Base-by-base conservation (phyloP, 2,888 invertebrate genomes). In the Nemapogon koenigi region DNA sequence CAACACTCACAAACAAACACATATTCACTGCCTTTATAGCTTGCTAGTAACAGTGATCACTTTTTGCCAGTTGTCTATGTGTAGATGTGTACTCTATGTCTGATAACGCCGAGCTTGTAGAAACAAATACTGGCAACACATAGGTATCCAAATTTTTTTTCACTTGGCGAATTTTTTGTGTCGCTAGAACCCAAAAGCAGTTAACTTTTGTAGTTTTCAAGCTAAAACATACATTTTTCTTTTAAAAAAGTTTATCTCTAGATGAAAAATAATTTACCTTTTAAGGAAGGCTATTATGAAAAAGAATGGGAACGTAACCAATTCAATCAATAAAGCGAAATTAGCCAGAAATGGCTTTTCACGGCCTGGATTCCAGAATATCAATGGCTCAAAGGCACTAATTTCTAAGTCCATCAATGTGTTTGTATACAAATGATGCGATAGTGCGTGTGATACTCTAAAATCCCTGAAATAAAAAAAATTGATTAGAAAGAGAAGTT, bases 371-470 rank as follows among this genome's bases (percentile, higher is more conserved):
- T 88, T 59, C 73, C 83, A 91, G 32, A 82, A 76, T 1, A 89
- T 56, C 25, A 87, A 54, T 0, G 91, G 91, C 53, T 90, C 88
- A 22, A 84, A 67, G 37, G 81, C 67, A 35, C 86, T 84, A 10
- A 91, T 69, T 57, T 92, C 90, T 43, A 86, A 67, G 61, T 92
- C 92, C 61, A 85, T 81, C 3, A 87, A 62, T 0, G 91, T 89
- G 55, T 93, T 92, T 0, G 91, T 84, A 53, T 85, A 90, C 6
- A 88, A 67, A 54, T 93, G 92, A 59, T 92, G 92, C 22, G 90
- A 90, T 28, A 92, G 57, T 0, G 78, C 86, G 52, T 92, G 92
- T 0, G 86, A 85, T 26, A 91, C 82, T 42, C 91, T 80, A 83
- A 89, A 91, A 44, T 89, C 85, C 48, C 84, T 82, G 56, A 39